Percentiles rank a stretch among this genome's conserved stretches.
Evolutionary conservation across 2,797 vertebrate species (phyloP).

Genomic region (Darevskia nairensis): DNA sequence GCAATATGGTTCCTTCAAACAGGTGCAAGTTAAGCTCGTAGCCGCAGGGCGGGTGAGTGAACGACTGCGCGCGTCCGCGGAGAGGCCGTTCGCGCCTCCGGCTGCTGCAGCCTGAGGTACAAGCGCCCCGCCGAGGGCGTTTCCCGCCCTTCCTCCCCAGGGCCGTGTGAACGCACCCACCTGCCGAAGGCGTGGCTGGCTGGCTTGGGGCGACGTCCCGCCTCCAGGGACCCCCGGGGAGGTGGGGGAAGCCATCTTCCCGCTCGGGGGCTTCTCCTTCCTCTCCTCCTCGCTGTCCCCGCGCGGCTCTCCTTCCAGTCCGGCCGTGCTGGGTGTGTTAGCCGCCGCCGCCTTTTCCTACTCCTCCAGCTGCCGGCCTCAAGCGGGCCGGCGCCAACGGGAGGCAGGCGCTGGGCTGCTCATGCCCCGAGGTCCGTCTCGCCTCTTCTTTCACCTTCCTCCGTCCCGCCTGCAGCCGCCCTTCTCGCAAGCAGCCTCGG

Average conservation of each 20-base stretch:
- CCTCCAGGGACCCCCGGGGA: conserved; percentile 82
- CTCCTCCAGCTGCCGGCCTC: background rate
- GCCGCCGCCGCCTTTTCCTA: conserved; percentile 14
- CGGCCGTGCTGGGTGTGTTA: background rate
- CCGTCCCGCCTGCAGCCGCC: no score
- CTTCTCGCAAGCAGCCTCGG: background rate
- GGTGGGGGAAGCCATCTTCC: conserved; percentile 87
- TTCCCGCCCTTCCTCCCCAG: background rate
- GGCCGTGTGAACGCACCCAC: conserved; percentile 79
- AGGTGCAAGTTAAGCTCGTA: background rate
- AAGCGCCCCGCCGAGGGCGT: background rate
- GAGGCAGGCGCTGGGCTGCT: background rate
- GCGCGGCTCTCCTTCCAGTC: background rate
- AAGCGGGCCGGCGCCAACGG: background rate
- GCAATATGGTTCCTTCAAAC: background rate
- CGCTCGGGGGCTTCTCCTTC: conserved; percentile 74
- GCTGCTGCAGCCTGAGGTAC: background rate
- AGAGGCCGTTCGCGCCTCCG: background rate
- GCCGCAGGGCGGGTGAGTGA: no score
- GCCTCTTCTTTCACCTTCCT: background rate
- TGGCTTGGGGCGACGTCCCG: conserved; percentile 79
- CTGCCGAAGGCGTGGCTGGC: conserved; percentile 84
- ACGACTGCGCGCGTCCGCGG: background rate
- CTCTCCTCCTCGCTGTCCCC: conserved; percentile 12
- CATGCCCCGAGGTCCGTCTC: background rate